phyloP scores from a whole-genome alignment of 2,113 vertebrate species.

The Okapia johnstoni region DNA sequence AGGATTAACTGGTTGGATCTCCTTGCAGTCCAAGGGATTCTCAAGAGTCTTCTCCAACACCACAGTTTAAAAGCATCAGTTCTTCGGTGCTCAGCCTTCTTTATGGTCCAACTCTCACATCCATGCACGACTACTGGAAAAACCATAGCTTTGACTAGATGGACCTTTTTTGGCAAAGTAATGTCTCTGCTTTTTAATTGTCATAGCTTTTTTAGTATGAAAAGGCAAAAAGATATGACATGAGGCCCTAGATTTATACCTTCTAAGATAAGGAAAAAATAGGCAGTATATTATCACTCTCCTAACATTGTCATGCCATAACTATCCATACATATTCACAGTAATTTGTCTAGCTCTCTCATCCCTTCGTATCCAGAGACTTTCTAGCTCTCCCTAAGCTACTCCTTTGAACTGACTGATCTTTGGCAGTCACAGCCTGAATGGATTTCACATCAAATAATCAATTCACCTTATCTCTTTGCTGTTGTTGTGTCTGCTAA shows the following conservation, averaged over 20 bases:
- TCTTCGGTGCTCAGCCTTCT: neutral
- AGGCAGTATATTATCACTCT: neutral
- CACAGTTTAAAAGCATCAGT: neutral
- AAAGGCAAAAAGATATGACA: neutral
- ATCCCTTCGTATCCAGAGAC: neutral
- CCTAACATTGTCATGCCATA: neutral
- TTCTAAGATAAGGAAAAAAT: neutral
- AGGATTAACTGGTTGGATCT: neutral
- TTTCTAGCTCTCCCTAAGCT: neutral
- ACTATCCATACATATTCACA: neutral
- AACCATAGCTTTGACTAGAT: neutral
- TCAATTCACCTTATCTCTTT: constrained; percentile 2
- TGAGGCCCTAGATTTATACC: neutral
- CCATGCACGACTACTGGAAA: neutral
- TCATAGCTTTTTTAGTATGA: neutral
- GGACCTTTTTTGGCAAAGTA: neutral
- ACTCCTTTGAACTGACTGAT: neutral
- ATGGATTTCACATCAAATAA: neutral
- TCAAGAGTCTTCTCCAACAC: neutral
- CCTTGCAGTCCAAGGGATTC: neutral
- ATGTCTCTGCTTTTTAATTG: neutral
- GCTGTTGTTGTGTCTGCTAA: neutral
- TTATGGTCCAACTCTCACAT: neutral
- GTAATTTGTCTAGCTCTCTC: neutral
- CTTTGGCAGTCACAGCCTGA: neutral